Conservation (phyloP, 2,113 vertebrate genomes). For the Sminthopsis crassicaudata region DNA sequence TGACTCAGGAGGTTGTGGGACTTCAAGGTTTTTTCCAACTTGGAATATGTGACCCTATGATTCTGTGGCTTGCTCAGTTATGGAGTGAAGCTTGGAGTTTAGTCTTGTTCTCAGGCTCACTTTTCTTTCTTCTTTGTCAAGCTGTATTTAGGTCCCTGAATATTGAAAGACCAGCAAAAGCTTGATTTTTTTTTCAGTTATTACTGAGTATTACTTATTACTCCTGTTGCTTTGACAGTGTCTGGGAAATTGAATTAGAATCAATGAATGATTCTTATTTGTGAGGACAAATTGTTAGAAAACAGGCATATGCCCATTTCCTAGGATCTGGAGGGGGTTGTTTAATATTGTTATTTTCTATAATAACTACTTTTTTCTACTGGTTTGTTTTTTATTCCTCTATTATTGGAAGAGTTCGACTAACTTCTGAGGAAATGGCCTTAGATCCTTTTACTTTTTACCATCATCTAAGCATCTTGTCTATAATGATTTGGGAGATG, state of each 20-base stretch:
- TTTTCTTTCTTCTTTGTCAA: conserved; percentile 37
- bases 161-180: conserved; percentile 1
- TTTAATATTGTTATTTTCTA: conserved; percentile 18
- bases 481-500: conserved; percentile 3
- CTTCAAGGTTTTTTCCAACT: neutral
- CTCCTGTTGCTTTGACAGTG: conserved; percentile 35
- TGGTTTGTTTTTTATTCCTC: conserved; percentile 48
- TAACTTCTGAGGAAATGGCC: conserved; percentile 38
- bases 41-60: neutral
- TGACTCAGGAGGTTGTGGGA: neutral
- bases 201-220: neutral
- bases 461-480: conserved; percentile 16
- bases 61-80: conserved; percentile 8
- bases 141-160: conserved; percentile 39
- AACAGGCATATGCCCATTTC: conserved; percentile 45
- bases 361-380: conserved; percentile 10
- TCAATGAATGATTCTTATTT: conserved; percentile 30
- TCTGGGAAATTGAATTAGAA: conserved; percentile 43
- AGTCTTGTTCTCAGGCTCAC: neutral
- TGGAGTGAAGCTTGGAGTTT: conserved; percentile 25
- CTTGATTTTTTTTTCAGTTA: conserved; percentile 36
- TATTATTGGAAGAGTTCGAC: conserved; percentile 40
- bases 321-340: neutral
- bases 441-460: conserved; percentile 55
- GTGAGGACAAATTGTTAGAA: conserved; percentile 29